A percentile compares a stretch with the other conserved stretches of the same genome.
Evolutionary conservation across 1,140 invertebrate species (phyloP).

Genomic region (Piezodorus guildinii): DNA sequence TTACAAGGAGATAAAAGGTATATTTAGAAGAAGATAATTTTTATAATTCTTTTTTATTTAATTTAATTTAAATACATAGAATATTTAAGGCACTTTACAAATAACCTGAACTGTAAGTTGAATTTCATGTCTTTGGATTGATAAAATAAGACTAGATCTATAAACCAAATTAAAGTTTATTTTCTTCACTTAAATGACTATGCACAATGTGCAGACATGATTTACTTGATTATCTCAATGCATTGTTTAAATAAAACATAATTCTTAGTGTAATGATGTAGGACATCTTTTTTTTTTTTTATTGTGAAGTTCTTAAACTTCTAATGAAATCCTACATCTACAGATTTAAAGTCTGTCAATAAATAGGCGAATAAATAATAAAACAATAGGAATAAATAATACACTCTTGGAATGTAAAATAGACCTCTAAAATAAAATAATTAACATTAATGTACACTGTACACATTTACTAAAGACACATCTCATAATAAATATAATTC

Average conservation of each 20-base stretch:
- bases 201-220: background rate
- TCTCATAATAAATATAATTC: background rate
- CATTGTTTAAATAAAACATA: background rate
- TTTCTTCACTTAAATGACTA: background rate
- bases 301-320: background rate
- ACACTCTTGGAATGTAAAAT: constrained; percentile 13
- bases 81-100: constrained; percentile 12
- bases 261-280: background rate
- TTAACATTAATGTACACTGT: background rate
- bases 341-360: background rate
- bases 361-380: constrained; percentile 1
- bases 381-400: background rate
- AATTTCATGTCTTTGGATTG: constrained; percentile 10
- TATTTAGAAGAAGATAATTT: background rate
- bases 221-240: background rate
- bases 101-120: background rate
- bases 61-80: background rate
- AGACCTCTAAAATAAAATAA: background rate
- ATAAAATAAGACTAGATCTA: constrained; percentile 13
- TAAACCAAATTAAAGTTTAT: background rate
- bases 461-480: background rate
- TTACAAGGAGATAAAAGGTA: too few relatives aligned
- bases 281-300: background rate
- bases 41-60: background rate
- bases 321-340: background rate